These are phyloP conservation scores for Oligia fasciuncula DNA, from an alignment of 2,888 invertebrate genomes.

Conservation along the genomic window DNA sequence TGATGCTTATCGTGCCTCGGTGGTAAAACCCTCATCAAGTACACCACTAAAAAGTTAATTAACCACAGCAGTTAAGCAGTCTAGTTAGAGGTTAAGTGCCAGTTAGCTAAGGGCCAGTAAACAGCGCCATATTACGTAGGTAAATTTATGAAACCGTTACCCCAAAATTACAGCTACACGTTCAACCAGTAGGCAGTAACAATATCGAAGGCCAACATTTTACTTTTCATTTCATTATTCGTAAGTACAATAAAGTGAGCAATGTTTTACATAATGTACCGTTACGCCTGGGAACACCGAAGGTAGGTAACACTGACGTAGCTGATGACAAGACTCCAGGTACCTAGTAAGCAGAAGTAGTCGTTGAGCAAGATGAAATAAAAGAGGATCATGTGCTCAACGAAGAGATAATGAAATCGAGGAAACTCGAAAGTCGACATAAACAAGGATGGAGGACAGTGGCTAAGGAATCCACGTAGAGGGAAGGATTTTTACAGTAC, in stretches of 20 bases:
- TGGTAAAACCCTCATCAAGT: constrained; percentile 6
- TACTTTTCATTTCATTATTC: constrained; percentile 53
- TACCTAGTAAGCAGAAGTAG: not conserved
- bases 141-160: constrained; percentile 29
- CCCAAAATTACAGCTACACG: constrained; percentile 16
- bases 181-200: constrained; percentile 14
- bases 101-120: constrained; percentile 18
- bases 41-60: constrained; percentile 18
- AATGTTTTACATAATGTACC: constrained; percentile 49
- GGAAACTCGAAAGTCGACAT: not conserved
- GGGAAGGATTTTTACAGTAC: too few species aligned
- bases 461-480: too few species aligned
- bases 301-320: constrained; percentile 16
- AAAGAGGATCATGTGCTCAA: not conserved
- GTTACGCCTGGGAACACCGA: constrained; percentile 36
- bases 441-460: too few species aligned
- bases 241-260: constrained; percentile 43
- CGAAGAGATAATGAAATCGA: not conserved
- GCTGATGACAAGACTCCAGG: constrained; percentile 10
- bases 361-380: not conserved
- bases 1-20: not conserved
- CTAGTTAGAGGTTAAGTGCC: constrained; percentile 14
- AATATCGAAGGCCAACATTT: constrained; percentile 54
- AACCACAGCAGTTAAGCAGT: constrained; percentile 12
- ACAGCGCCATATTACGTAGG: constrained; percentile 7